Percentiles rank a stretch among this genome's conserved stretches.
These are phyloP conservation scores for Blastomussa wellsi DNA, from an alignment of 92 coral and sea anemone species.

Conservation along the genomic window DNA sequence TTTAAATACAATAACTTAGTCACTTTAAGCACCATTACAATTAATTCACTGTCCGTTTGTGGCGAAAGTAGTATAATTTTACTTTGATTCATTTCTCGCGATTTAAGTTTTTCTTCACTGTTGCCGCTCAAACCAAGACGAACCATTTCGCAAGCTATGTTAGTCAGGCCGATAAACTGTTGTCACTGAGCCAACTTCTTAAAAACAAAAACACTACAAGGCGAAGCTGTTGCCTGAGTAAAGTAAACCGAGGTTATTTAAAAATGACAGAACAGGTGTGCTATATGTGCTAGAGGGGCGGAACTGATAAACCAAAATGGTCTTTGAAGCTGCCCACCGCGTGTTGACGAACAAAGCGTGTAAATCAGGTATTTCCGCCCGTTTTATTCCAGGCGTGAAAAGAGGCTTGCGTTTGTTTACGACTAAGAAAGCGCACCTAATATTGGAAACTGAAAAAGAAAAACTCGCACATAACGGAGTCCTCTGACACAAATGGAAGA, in stretches of 20 bases:
- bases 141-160: not conserved
- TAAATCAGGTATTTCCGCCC: slow-evolving; percentile 1
- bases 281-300: not conserved
- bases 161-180: not conserved
- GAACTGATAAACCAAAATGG: not conserved
- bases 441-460: not conserved
- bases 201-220: not conserved
- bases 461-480: not conserved
- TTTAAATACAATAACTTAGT: not conserved
- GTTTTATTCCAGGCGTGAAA: not conserved
- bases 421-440: not conserved
- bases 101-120: not conserved
- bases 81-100: not conserved
- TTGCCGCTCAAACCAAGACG: too few relatives aligned
- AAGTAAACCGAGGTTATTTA: not conserved
- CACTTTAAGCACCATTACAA: not conserved
- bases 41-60: not conserved
- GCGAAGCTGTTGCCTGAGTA: not conserved
- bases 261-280: slow-evolving; percentile 25
- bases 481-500: not conserved
- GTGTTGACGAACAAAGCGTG: slow-evolving; percentile 28
- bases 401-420: not conserved
- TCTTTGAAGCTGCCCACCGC: slow-evolving; percentile 4
- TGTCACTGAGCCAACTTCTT: not conserved
- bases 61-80: not conserved